Evolutionary conservation across 2,113 vertebrate species (phyloP), one percentile per base, ranked within the genome.

Genomic region (Pseudorhombus dupliciocellatus): DNA sequence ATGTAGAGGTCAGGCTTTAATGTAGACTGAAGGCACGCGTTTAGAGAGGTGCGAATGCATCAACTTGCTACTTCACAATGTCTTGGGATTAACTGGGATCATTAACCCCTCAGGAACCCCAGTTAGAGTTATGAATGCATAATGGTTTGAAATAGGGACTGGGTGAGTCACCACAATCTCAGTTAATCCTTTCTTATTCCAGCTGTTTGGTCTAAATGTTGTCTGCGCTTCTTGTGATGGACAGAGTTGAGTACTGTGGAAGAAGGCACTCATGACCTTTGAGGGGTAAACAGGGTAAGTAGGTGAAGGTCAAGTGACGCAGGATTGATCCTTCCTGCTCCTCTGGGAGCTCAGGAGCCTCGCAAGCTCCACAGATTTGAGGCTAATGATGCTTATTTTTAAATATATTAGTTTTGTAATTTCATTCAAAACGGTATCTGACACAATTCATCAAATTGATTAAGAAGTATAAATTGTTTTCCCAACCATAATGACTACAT

Each of bases 391-490:
- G 18, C 20, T 67, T 55, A 16, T 60, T 59, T 16, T n/a, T n/a
- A 60, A 25, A 42, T 70, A 16, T 70, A 60, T 53, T 21, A 16
- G 24, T 21, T 42, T 10, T 42, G 31, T 31, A 37, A 10, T 28
- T 70, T 11, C 10, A 14, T 60, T n/a, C 22, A 34, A 51, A 34
- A 52, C 24, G 26, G 4, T 12, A 7, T 60, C 16, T 24, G 7
- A 52, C 48, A 66, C 34, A 42, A 26, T 15, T n/a, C 34, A 55
- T 42, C 9, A 66, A 50, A 31, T 30, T 50, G 61, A 50, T 31
- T 50, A 69, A 50, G 21, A n/a, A 34, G 28, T 28, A 44, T 28
- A n/a, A 4, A 42, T 66, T 9, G 20, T 14, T 21, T 37, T 31
- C 26, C 4, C 21, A 9, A 58, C 66, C 8, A 66, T n/a, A 21